Evolutionary conservation across 1,140 invertebrate genomes (phyloP).

Genomic region (Akabosia matsudoensis): DNA sequence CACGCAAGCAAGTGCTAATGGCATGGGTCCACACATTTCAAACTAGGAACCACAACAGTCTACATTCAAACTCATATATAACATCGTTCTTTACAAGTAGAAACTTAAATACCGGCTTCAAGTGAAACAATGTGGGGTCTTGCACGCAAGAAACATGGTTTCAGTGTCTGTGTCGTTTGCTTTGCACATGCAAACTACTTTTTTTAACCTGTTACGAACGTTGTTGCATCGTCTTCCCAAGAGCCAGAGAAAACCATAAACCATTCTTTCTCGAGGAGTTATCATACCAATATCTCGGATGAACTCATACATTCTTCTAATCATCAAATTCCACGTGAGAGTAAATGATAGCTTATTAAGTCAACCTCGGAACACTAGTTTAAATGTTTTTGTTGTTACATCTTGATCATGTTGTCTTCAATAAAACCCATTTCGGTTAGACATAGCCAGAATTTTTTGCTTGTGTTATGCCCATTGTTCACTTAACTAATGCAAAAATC

Average conservation of each 20-base stretch:
- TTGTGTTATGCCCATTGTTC: too few species aligned
- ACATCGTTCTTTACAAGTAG: neutral
- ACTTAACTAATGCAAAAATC: neutral
- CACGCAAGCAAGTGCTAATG: conserved; percentile 10
- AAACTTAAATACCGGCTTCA: neutral
- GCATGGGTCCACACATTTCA: neutral
- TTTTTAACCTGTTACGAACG: neutral
- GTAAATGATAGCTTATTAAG: neutral
- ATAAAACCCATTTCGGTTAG: too few species aligned
- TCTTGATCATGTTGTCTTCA: neutral
- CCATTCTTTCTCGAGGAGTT: neutral
- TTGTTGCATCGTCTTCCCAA: too few species aligned
- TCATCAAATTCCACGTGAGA: conserved; percentile 10
- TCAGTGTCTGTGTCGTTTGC: neutral
- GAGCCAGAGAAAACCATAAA: too few species aligned
- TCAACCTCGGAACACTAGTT: neutral
- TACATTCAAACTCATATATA: neutral
- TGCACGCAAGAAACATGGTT: neutral
- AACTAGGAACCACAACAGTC: too few species aligned
- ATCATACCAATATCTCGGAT: neutral
- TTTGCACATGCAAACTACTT: neutral
- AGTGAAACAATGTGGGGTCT: conserved; percentile 24
- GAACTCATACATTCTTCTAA: conserved; percentile 19
- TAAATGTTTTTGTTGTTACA: neutral
- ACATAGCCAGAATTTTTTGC: too few species aligned